A percentile compares a stretch with the other conserved stretches of the same genome.
Evolutionary conservation across 2,113 vertebrate species (phyloP).

Genomic region (Albula glossodonta): DNA sequence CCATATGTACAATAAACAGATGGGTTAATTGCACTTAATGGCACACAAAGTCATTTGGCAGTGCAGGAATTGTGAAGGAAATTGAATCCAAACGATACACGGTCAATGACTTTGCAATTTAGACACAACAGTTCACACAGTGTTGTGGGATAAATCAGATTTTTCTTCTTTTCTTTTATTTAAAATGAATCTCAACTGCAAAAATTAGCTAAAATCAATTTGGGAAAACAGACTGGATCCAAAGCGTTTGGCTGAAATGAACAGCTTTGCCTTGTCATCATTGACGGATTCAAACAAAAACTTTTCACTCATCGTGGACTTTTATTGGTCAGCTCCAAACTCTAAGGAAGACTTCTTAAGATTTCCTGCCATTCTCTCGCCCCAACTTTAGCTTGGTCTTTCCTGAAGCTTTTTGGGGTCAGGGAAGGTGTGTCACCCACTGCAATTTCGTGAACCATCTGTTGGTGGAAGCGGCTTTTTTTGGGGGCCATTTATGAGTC

Average conservation of each 20-base stretch:
- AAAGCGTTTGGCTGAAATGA: background rate
- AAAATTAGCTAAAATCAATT: background rate
- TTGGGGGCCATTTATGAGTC: slow-evolving; percentile 69
- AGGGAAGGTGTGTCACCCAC: slow-evolving; percentile 53
- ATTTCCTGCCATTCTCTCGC: slow-evolving; percentile 36
- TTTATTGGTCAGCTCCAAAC: slow-evolving; percentile 11
- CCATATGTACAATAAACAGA: slow-evolving; percentile 59
- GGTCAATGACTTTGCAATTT: slow-evolving; percentile 58
- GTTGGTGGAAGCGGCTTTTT: slow-evolving; percentile 68
- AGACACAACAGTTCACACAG: background rate
- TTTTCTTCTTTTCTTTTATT: background rate
- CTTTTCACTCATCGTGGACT: slow-evolving; percentile 37
- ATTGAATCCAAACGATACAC: slow-evolving; percentile 65
- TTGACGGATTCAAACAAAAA: background rate
- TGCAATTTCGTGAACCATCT: slow-evolving; percentile 71
- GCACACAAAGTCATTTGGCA: slow-evolving; percentile 60
- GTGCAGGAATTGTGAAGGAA: slow-evolving; percentile 44
- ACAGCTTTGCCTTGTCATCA: background rate
- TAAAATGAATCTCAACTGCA: background rate
- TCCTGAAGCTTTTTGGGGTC: slow-evolving; percentile 52
- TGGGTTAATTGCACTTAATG: slow-evolving; percentile 70
- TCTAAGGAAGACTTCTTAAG: slow-evolving; percentile 12
- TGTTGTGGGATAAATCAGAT: background rate
- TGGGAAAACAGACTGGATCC: no score
- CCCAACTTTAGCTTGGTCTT: slow-evolving; percentile 22